Evolutionary conservation across 2,113 vertebrate species (phyloP).

Genomic region (Cnemophilus loriae): DNA sequence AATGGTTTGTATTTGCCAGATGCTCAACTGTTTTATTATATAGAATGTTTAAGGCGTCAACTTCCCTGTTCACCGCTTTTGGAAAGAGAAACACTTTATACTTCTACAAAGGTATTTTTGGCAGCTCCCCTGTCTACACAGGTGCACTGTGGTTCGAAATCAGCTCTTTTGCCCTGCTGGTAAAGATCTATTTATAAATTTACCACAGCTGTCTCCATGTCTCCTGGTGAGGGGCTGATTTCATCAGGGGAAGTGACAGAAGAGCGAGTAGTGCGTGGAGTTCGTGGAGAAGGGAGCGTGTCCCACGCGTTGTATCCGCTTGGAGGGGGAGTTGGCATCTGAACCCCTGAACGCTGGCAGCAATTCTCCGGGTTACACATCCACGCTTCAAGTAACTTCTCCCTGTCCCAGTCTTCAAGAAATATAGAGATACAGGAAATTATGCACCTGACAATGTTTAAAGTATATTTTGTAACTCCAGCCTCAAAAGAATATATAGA

Average conservation of each 20-base stretch:
- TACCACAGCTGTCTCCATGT: constrained; percentile 87
- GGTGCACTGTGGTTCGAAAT: neutral
- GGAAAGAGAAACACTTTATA: neutral
- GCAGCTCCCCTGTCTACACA: neutral
- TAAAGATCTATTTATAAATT: neutral
- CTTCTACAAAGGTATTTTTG: neutral
- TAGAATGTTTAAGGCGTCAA: neutral
- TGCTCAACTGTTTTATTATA: neutral
- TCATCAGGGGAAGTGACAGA: constrained; percentile 93
- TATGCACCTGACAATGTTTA: neutral
- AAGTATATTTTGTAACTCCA: neutral
- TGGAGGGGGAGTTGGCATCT: constrained; percentile 94
- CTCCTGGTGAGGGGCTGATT: constrained; percentile 86
- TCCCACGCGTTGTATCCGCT: constrained; percentile 96
- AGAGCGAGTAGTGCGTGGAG: constrained; percentile 89
- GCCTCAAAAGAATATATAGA: neutral
- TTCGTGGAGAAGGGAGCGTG: constrained; percentile 90
- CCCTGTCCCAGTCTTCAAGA: constrained; percentile 92
- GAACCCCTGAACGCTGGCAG: constrained; percentile 95
- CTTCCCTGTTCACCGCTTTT: neutral
- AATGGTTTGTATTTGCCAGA: neutral
- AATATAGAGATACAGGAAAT: neutral
- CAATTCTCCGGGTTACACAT: constrained; percentile 93
- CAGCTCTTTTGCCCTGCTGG: neutral
- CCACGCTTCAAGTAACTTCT: constrained; percentile 97